Conservation (phyloP, 2,888 invertebrate species). For the Hydraecia micacea region DNA sequence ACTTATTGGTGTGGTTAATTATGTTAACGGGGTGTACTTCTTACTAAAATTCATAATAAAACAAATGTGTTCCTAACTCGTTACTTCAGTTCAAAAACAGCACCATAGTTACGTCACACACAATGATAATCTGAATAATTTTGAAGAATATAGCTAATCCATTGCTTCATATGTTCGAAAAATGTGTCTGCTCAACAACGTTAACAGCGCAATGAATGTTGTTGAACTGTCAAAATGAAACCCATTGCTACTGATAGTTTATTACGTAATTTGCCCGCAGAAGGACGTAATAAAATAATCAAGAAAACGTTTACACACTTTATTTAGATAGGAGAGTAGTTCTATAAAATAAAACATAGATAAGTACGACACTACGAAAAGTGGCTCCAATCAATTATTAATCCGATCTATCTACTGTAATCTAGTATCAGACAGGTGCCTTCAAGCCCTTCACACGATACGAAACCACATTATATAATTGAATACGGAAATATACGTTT, state of each 20-base stretch:
- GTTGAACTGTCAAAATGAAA: neutral
- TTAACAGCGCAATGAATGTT: neutral
- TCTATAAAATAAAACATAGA: conserved; percentile 25
- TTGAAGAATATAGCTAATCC: neutral
- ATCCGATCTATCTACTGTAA: conserved; percentile 50
- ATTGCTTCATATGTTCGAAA: neutral
- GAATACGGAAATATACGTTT: conserved; percentile 38
- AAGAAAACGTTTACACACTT: neutral
- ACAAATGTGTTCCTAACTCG: too few species aligned
- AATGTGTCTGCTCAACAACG: neutral
- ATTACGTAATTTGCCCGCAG: too few species aligned
- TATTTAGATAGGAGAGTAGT: neutral
- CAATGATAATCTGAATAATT: neutral
- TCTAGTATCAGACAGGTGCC: conserved; percentile 46
- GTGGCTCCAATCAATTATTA: conserved; percentile 40
- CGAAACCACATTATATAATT: conserved; percentile 44
- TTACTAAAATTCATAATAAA: neutral
- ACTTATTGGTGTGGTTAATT: neutral
- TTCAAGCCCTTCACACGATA: conserved; percentile 54
- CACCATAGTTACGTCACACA: neutral
- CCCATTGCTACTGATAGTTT: neutral
- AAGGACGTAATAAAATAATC: neutral
- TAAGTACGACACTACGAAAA: conserved; percentile 16
- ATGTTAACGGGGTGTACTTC: neutral
- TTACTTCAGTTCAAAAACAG: neutral